Base-by-base conservation (phyloP, 1,140 invertebrate species). In the Drosophila repletoides region DNA sequence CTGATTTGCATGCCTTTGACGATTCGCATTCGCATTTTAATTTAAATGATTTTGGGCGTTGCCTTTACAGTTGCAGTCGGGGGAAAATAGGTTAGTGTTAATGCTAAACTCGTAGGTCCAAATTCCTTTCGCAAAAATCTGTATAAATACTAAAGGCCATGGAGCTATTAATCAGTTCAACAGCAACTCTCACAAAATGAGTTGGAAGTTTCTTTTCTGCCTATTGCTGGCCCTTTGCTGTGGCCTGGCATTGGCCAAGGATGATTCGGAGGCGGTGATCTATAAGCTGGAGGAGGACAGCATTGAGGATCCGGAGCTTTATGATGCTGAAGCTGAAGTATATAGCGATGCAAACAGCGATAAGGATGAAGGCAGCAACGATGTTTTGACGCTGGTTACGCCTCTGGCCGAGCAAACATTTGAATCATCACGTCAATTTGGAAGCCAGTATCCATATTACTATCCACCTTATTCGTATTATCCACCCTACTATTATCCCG, bases 1-100 rank as follows among this genome's bases (percentile, higher is more conserved):
- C 61, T 58, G n/a, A 58, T 65, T 65, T 58, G 53, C 52, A 65
- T 58, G n/a, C 12, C 5, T 29, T 40, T 64, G 19, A n/a, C n/a
- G n/a, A n/a, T 38, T 12, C 31, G 17, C 15, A 43, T 45, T 45
- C 29, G 22, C 15, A 45, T 45, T 63, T n/a, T 21, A 34, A 34
- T 34, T 36, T 6, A 10, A 4, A 33, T 24, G 12, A 24, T 15
- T 41, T 52, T 31, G 26, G 31, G 12, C 15, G 43, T 19, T 21
- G 21, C 19, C 21, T 10, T 28, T 45, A 15, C 48, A 28, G 22
- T 12, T 53, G 49, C 19, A 36, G 14, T 17, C 6, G 7, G 2
- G 24, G 9, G 12, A 1, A n/a, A 15, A 4, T 61, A 15, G 38
- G 28, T 29, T 14, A 49, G 48, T 10, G 51, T 22, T 52, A 22